Conservation (phyloP, 2,888 invertebrate species). For the Ochropleura leucogaster region DNA sequence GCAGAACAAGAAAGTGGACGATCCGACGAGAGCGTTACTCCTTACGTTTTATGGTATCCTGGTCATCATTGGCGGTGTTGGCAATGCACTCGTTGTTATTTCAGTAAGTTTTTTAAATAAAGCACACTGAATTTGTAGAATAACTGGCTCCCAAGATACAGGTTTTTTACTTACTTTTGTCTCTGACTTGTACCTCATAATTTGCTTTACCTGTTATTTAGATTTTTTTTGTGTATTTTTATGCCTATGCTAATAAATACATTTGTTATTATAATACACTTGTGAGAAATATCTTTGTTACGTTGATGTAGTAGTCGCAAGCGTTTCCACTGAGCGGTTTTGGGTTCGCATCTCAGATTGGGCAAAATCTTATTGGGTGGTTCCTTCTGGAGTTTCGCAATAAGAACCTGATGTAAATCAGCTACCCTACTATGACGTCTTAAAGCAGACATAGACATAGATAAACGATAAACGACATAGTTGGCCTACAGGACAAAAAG, state of each 20-base stretch:
- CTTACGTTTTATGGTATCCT: conserved; percentile 93
- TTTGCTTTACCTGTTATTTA: too few relatives aligned
- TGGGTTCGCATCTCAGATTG: not conserved
- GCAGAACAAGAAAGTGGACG: conserved; percentile 93
- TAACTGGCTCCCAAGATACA: too few relatives aligned
- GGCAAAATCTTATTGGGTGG: not conserved
- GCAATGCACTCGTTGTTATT: conserved; percentile 96
- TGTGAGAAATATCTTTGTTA: conserved; percentile 2
- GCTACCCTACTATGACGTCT: too few relatives aligned
- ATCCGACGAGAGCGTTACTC: conserved; percentile 92
- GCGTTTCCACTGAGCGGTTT: not conserved
- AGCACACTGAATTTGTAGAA: too few relatives aligned
- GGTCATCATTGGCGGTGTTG: conserved; percentile 95
- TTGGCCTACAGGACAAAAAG: not conserved
- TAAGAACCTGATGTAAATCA: not conserved
- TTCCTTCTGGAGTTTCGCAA: not conserved
- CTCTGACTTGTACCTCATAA: too few relatives aligned
- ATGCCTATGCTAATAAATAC: too few relatives aligned
- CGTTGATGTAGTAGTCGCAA: not conserved
- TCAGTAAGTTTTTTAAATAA: conserved; percentile 83
- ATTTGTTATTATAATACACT: too few relatives aligned
- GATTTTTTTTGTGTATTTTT: too few relatives aligned
- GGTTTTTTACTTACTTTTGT: too few relatives aligned
- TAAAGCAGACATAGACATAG: too few relatives aligned
- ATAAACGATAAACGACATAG: too few relatives aligned